A percentile compares a stretch with the other conserved stretches of the same genome.
Conservation (phyloP, 2,888 invertebrate genomes). For the Eurois occulta region DNA sequence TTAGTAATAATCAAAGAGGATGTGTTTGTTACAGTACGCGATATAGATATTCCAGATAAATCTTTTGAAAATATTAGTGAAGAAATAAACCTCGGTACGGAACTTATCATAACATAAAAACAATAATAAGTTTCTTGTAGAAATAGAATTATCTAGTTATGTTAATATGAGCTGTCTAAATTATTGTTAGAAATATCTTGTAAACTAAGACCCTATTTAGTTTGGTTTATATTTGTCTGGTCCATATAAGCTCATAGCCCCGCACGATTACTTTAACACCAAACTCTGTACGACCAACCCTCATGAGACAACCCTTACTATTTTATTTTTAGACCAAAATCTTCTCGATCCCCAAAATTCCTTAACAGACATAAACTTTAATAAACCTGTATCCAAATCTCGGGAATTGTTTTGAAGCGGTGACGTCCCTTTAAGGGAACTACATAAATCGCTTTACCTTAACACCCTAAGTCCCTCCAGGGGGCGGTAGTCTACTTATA, state of each 20-base stretch:
- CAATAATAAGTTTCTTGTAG: neutral
- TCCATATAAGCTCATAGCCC: neutral
- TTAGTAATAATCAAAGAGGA: neutral
- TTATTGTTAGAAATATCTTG: too few species aligned
- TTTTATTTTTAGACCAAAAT: slow-evolving; percentile 39
- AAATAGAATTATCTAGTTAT: neutral
- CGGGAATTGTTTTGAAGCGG: slow-evolving; percentile 58
- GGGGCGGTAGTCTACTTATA: slow-evolving; percentile 50
- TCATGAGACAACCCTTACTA: slow-evolving; percentile 16
- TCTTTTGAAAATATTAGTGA: neutral
- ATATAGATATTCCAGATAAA: neutral
- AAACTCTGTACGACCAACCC: neutral
- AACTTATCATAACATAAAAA: neutral
- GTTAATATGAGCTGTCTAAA: too few species aligned
- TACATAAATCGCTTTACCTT: slow-evolving; percentile 70
- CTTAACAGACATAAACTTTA: slow-evolving; percentile 52
- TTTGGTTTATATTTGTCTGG: neutral
- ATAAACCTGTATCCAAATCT: slow-evolving; percentile 55
- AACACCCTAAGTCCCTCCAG: slow-evolving; percentile 67
- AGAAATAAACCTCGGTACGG: neutral
- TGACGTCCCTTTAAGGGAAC: slow-evolving; percentile 57
- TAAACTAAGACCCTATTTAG: neutral
- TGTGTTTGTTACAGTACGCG: neutral
- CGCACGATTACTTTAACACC: neutral
- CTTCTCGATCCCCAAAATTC: slow-evolving; percentile 34